Percentiles rank a stretch among this genome's conserved stretches.
These are phyloP conservation scores for Cryptomyrus ogoouensis DNA, from an alignment of 2,113 vertebrate genomes.

Conservation along the genomic window DNA sequence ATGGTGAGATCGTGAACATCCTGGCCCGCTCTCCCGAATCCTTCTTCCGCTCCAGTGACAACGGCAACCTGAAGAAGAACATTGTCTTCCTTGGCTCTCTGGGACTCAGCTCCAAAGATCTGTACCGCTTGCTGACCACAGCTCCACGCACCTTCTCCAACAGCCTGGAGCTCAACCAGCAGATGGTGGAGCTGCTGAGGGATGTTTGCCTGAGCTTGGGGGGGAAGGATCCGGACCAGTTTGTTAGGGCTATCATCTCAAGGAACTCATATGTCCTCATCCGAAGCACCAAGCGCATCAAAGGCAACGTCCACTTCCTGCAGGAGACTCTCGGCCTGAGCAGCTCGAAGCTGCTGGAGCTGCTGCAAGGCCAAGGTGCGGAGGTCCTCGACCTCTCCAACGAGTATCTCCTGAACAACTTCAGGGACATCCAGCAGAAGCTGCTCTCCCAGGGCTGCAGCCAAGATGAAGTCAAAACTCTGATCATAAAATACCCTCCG, in stretches of 20 bases:
- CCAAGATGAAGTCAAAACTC: constrained; percentile 45
- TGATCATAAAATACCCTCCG: constrained; percentile 49
- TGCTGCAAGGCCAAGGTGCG: constrained; percentile 55
- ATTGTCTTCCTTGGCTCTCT: constrained; percentile 62
- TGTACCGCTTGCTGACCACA: constrained; percentile 61
- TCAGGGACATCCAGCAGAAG: constrained; percentile 52
- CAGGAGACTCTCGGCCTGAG: constrained; percentile 49
- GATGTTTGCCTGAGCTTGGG: constrained; percentile 49
- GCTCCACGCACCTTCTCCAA: constrained; percentile 70
- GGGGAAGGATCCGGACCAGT: constrained; percentile 50
- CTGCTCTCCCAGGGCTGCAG: constrained; percentile 48
- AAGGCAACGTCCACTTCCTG: constrained; percentile 57
- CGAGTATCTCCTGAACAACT: constrained; percentile 57
- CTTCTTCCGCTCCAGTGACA: constrained; percentile 70
- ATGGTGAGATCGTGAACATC: constrained; percentile 63
- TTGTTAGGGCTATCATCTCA: constrained; percentile 59
- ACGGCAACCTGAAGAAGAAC: constrained; percentile 64
- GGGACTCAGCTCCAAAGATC: constrained; percentile 52
- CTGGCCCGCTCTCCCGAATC: constrained; percentile 65
- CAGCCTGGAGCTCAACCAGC: constrained; percentile 61
- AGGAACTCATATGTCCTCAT: constrained; percentile 69
- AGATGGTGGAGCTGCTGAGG: constrained; percentile 59
- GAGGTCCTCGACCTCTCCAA: constrained; percentile 63
- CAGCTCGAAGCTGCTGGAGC: constrained; percentile 50
- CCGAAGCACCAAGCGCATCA: constrained; percentile 65